A percentile compares a stretch with the other conserved stretches of the same genome.
These are phyloP conservation scores for Phocoena phocoena DNA, from an alignment of 2,113 vertebrate genomes.

Conservation along the genomic window DNA sequence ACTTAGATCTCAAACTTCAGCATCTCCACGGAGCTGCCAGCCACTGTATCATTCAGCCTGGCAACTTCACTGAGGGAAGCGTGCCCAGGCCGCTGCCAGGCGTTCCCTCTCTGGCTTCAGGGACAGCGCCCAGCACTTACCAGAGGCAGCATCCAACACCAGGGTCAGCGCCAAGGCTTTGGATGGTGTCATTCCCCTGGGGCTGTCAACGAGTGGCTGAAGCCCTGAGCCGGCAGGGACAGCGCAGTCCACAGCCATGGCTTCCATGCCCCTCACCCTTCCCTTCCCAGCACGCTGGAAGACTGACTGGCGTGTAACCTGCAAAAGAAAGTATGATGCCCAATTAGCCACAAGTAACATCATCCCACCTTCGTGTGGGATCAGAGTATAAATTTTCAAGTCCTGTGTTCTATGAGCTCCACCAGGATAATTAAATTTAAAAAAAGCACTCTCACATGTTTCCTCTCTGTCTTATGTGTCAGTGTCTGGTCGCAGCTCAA, in stretches of 20 bases:
- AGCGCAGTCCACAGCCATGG: accelerated
- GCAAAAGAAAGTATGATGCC: neutral
- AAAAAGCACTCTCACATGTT: neutral
- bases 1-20: neutral
- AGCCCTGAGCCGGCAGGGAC: neutral
- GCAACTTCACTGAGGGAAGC: neutral
- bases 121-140: neutral
- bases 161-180: neutral
- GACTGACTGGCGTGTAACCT: neutral
- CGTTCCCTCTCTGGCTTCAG: neutral
- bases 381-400: neutral
- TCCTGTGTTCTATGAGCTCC: neutral
- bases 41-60: neutral
- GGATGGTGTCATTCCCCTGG: neutral
- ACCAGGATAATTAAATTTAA: neutral
- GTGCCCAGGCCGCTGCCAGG: neutral
- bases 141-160: neutral
- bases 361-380: neutral
- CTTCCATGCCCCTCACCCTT: neutral
- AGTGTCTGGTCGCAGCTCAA: neutral
- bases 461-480: neutral
- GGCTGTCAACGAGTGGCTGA: neutral
- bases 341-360: neutral
- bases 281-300: neutral
- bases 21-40: neutral